Base-by-base conservation (phyloP, 2,113 vertebrate species). In the Plestiodon gilberti region DNA sequence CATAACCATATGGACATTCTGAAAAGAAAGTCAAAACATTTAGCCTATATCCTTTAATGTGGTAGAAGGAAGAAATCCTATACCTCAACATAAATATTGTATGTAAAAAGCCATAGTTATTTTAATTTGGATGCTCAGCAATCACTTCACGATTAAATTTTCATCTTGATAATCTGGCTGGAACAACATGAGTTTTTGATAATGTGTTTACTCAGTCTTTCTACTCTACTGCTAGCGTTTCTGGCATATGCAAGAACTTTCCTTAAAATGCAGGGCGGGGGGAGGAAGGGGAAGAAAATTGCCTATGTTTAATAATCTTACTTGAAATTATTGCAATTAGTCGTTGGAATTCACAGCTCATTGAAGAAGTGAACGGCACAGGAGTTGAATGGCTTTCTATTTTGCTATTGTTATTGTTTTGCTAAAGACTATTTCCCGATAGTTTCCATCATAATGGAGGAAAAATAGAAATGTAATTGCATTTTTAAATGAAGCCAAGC, bases 261-360 rank as follows among this genome's bases (percentile, higher is more conserved):
- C 40, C 78, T 87, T 74, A 75, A 81, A 62, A 64, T 52, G 75
- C n/a, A 75, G 52, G 30, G 25, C 67, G 30, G 67, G 57, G 43
- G 59, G 10, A 62, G 30, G 17, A 43, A 40, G 33, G n/a, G 15
- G n/a, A 65, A 52, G 77, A 79, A 84, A 73, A 57, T 33, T 64
- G 43, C 70, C n/a, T 33, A 22, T 83, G 59, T 55, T 88, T 83
- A 88, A 84, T 40, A 84, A 84, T 74, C n/a, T 35, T 65, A 78
- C 57, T 74, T 87, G 71, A 90, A 82, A 0, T 79, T 88, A 82
- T 33, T 89, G 88, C 69, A 83, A 78, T 62, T 82, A 10, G 8
- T 35, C 81, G 84, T 88, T 84, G 74, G 90, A 91, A 89, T 90
- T 92, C 81, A 88, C 74, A 87, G 88, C 77, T 87, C 85, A 77